Conservation (phyloP, 1,140 invertebrate species). For the Hesperophylax magnus region DNA sequence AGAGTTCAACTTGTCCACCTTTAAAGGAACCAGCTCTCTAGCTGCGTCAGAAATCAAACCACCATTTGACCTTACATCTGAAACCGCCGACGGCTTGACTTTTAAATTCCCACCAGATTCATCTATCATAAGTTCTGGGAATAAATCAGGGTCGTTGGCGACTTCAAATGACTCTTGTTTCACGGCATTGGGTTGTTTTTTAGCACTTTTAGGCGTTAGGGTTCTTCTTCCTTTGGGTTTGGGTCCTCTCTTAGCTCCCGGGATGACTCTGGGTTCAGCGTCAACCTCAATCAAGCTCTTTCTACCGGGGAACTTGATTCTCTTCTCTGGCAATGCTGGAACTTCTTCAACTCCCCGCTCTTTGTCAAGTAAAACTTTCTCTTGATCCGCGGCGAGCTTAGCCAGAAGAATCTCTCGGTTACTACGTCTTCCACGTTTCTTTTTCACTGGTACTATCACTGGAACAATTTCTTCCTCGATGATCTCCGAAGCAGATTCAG, state of each 20-base stretch:
- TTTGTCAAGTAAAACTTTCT: neutral
- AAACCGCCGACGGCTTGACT: too few relatives aligned
- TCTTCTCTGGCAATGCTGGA: neutral
- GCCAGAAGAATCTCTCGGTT: neutral
- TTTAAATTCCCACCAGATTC: too few relatives aligned
- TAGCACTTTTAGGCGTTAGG: neutral
- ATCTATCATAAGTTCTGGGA: too few relatives aligned
- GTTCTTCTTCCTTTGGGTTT: neutral
- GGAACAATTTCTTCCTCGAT: too few relatives aligned
- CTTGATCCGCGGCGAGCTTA: neutral
- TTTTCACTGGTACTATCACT: slow-evolving; percentile 5
- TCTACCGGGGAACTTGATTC: neutral
- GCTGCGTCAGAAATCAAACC: too few relatives aligned
- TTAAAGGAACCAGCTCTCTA: slow-evolving; percentile 16
- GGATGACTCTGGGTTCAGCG: too few relatives aligned
- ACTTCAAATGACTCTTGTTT: neutral
- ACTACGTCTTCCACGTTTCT: slow-evolving; percentile 11
- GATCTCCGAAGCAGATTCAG: neutral
- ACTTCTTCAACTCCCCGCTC: neutral
- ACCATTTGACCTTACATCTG: too few relatives aligned
- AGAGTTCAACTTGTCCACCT: neutral
- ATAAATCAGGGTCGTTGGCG: neutral
- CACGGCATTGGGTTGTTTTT: neutral
- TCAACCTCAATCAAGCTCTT: too few relatives aligned
- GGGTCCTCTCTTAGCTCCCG: neutral